Evolutionary conservation across 2,797 vertebrate species (phyloP), one percentile per base, ranked within the genome.

Genomic region (Avahi laniger): DNA sequence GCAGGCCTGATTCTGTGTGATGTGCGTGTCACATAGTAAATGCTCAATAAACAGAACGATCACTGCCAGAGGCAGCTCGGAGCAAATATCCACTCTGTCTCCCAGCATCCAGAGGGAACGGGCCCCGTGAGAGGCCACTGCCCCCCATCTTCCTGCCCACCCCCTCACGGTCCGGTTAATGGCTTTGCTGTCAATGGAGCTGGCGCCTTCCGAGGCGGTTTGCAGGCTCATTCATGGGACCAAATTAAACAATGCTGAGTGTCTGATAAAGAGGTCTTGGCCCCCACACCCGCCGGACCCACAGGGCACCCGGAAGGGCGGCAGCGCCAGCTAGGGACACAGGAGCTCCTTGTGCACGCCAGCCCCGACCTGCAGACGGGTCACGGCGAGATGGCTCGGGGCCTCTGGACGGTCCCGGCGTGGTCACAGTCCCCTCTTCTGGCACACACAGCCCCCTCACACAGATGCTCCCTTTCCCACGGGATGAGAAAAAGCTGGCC

Each of bases 1-100:
- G 15, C 30, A 4, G 2, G n/a, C 48, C 41, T 52, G 33, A 3
- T 22, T 61, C 73, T 2, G 0, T 0, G 1, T 2, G 5, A 52
- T 0, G 0, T 0, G 2, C 65, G 11, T 50, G 43, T 41, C 70
- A 38, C 48, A n/a, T 0, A 54, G 38, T 2, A 35, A 46, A 50
- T 30, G 57, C 50, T 86, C 67, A 1, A 6, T 14, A 9, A 76
- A 46, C 7, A 70, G 54, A 67, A 0, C 3, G 13, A 9, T 7
- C 3, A 18, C 3, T n/a, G 50, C 7, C n/a, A 46, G 67, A 75
- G 54, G 14, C 2, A 0, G 63, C 41, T 33, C 69, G 4, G 38
- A 38, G 15, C 0, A 1, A 41, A 70, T 30, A 30, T 28, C 78
- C 63, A 9, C 11, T 0, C 70, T 59, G 28, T 30, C 80, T 43